Evolutionary conservation across 2,113 vertebrate species (phyloP), one percentile per base, ranked within the genome.

Genomic region (Regulus satrapa): DNA sequence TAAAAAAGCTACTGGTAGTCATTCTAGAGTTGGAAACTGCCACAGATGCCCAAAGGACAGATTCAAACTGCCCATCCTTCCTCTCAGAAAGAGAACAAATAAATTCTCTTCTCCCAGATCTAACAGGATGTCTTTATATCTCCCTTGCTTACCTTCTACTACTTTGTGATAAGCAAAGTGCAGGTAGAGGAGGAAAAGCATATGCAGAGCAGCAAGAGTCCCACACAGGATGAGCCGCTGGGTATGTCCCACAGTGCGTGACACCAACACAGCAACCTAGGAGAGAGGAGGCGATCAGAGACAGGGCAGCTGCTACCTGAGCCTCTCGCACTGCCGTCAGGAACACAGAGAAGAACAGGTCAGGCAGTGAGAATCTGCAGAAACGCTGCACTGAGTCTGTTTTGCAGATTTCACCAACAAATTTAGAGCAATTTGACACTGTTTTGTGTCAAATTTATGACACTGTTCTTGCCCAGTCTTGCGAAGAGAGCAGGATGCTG

Each of bases 101-200:
- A 75, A 13, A 21, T 59, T n/a, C 7, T 52, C 52, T 88, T 73
- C 34, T 49, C 41, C 9, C 34, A 67, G 3, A 59, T 28, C 15
- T 48, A 67, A 67, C 8, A 78, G 46, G 23, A 11, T 10, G 8
- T 61, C 32, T 32, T 75, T 7, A 0, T 26, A 46, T 25, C 58
- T 62, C n/a, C 34, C 31, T 71, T 73, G 95, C 96, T 98, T 97
- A 99, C 99, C 99, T 98, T 99, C 99, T 12, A 99, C 98, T 36
- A 99, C 99, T 93, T 98, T 98, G 98, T 99, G 99, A 97, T 99
- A 99, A 92, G 98, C 98, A 85, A 99, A 99, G 97, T 99, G 99
- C 95, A 99, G 98, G 95, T 99, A 99, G 43, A 99, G 99, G 93
- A 99, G 98, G 97, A 99, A 99, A 62, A 99, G 98, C 99, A 99